These are phyloP conservation scores for Chironomus riparius DNA, from an alignment of 2,888 invertebrate genomes.

Conservation along the genomic window DNA sequence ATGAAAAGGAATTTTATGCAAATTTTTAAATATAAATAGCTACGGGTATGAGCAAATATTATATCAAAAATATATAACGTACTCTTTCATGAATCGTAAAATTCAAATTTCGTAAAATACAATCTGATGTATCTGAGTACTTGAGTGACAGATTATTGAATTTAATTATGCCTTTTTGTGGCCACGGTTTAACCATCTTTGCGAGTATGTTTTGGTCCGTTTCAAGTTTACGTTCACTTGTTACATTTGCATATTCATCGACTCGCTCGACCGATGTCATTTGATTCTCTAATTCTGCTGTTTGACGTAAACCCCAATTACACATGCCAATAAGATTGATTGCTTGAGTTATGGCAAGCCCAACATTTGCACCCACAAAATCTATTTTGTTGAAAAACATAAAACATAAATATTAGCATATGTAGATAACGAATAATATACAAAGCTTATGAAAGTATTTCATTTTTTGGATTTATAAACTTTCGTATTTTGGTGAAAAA, in stretches of 20 bases:
- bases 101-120: constrained; percentile 49
- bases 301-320: constrained; percentile 60
- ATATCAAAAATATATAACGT: constrained; percentile 36
- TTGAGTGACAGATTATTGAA: constrained; percentile 46
- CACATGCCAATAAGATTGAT: constrained; percentile 45
- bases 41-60: neutral
- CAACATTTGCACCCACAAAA: constrained; percentile 43
- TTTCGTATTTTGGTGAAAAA: no score
- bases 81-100: constrained; percentile 45
- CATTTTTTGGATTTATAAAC: no score
- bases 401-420: no score
- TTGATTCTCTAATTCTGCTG: constrained; percentile 55
- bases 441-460: no score
- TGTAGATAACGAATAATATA: no score
- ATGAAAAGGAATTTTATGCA: neutral
- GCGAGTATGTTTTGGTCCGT: constrained; percentile 31
- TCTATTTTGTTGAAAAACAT: constrained; percentile 4
- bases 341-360: constrained; percentile 47
- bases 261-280: constrained; percentile 60
- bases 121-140: constrained; percentile 46
- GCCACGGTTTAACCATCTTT: constrained; percentile 46
- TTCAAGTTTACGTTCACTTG: constrained; percentile 40
- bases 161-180: constrained; percentile 44
- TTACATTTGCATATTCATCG: constrained; percentile 50
- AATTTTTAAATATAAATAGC: no score